Conservation (phyloP, 2,888 invertebrate species). For the Andricus curvator region DNA sequence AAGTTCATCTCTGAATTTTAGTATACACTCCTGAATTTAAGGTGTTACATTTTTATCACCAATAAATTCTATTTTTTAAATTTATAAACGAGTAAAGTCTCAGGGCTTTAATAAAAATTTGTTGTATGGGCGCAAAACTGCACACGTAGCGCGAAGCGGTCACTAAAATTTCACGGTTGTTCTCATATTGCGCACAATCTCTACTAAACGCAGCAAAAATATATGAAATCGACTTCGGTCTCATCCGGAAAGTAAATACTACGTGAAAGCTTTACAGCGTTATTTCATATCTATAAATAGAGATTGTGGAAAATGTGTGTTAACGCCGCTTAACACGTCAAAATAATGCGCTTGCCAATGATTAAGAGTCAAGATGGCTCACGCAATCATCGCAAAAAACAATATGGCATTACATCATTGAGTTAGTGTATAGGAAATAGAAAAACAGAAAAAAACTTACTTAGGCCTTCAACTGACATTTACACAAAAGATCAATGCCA, state of each 20-base stretch:
- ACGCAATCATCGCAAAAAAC: conserved; percentile 1
- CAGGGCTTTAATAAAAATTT: neutral
- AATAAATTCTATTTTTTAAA: neutral
- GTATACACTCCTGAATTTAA: no score
- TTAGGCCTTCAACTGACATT: neutral
- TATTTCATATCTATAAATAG: conserved; percentile 40
- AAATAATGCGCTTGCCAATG: neutral
- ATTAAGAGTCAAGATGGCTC: neutral
- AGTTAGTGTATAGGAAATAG: neutral
- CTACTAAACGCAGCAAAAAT: conserved; percentile 9
- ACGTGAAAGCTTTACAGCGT: neutral
- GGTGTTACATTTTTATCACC: neutral
- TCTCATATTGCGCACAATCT: conserved; percentile 10
- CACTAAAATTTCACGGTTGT: neutral
- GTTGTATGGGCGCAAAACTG: no score
- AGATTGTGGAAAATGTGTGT: conserved; percentile 8
- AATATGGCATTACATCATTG: neutral
- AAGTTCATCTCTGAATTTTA: no score
- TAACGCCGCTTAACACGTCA: conserved; percentile 34
- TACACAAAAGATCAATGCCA: neutral
- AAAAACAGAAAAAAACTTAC: neutral
- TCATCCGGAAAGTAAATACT: neutral
- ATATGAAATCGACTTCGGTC: conserved; percentile 8
- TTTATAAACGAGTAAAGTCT: neutral
- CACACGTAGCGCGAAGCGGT: neutral